Conservation (phyloP, 2,888 invertebrate genomes). For the Eustalomyia histrio region DNA sequence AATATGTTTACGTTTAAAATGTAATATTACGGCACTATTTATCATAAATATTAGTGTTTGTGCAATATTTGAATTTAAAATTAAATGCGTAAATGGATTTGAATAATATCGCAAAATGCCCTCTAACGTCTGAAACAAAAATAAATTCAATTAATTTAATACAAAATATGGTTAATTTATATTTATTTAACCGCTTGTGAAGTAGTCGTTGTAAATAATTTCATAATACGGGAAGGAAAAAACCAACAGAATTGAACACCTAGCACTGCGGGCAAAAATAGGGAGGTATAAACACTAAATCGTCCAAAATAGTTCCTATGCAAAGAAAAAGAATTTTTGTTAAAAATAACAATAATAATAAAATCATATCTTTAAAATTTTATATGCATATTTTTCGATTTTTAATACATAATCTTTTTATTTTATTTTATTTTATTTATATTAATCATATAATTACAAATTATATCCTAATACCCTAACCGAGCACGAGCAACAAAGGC, state of each 20-base stretch:
- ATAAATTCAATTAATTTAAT: neutral
- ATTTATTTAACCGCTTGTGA: slow-evolving; percentile 70
- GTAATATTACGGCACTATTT: slow-evolving; percentile 71
- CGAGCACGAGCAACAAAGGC: no score
- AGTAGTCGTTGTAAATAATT: slow-evolving; percentile 68
- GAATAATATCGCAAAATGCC: slow-evolving; percentile 67
- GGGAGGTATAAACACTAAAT: slow-evolving; percentile 64
- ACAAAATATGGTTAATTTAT: neutral
- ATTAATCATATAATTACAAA: no score
- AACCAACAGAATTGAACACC: slow-evolving; percentile 65
- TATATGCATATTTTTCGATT: no score
- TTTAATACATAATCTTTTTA: no score
- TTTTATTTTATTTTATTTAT: no score
- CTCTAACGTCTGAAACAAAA: slow-evolving; percentile 68
- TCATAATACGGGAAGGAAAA: slow-evolving; percentile 64
- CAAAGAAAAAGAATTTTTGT: neutral
- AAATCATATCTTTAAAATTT: no score
- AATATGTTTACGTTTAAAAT: slow-evolving; percentile 65
- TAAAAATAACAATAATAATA: no score
- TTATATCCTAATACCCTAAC: no score
- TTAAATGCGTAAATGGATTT: slow-evolving; percentile 63
- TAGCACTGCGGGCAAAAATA: slow-evolving; percentile 68
- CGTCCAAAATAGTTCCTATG: slow-evolving; percentile 67
- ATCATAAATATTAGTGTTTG: slow-evolving; percentile 73
- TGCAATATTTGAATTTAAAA: slow-evolving; percentile 65